Evolutionary conservation across 2,888 invertebrate genomes (phyloP).

Genomic region (Harpalus rufipes): DNA sequence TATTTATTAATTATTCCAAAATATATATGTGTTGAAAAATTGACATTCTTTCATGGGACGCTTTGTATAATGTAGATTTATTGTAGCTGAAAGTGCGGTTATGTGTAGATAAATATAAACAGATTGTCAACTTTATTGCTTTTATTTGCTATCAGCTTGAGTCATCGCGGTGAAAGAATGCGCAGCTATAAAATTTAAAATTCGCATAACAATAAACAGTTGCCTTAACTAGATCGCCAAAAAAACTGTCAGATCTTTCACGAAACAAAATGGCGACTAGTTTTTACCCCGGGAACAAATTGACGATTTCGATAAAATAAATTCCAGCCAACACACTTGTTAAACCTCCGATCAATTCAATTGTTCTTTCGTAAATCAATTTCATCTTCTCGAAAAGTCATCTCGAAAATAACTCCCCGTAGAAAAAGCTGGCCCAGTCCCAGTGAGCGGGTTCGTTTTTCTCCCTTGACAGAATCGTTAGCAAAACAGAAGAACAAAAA

Average conservation of each 20-base stretch:
- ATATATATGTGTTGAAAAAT: no score
- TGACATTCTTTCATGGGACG: no score
- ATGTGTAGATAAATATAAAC: neutral
- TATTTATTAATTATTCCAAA: no score
- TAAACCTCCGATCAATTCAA: slow-evolving; percentile 56
- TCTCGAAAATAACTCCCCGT: slow-evolving; percentile 36
- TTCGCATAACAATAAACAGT: slow-evolving; percentile 5
- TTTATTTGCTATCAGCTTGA: neutral
- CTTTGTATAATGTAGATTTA: no score
- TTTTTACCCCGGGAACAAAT: slow-evolving; percentile 41
- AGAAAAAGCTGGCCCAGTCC: slow-evolving; percentile 21
- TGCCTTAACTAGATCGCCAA: neutral
- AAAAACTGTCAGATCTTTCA: slow-evolving; percentile 10
- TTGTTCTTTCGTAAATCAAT: slow-evolving; percentile 60
- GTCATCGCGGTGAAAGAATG: neutral
- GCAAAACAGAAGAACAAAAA: slow-evolving; percentile 58
- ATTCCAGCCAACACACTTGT: slow-evolving; percentile 28
- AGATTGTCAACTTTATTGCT: neutral
- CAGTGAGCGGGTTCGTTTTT: slow-evolving; percentile 28
- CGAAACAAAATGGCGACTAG: slow-evolving; percentile 27
- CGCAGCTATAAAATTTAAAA: neutral
- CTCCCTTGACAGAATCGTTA: slow-evolving; percentile 50
- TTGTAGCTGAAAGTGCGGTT: neutral
- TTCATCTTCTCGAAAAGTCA: slow-evolving; percentile 34
- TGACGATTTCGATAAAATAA: slow-evolving; percentile 21